Conservation (phyloP, 2,888 invertebrate genomes). For the Listrodromus nycthemerus region DNA sequence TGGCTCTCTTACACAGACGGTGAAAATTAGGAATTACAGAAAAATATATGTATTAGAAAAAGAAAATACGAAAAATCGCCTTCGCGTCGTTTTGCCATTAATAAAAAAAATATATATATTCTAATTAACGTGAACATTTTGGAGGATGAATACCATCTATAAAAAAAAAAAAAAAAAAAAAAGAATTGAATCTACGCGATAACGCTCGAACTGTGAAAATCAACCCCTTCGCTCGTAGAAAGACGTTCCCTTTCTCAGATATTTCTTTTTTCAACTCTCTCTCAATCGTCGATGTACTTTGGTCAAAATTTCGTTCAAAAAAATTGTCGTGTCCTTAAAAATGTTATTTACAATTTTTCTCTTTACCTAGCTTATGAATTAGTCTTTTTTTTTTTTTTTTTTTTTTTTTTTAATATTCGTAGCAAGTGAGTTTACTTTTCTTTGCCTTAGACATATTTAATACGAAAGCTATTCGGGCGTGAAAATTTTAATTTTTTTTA, state of each 20-base stretch:
- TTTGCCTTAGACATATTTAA: background rate
- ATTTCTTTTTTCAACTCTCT: background rate
- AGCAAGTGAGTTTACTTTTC: background rate
- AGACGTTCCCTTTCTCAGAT: background rate
- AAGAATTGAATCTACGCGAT: background rate
- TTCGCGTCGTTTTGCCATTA: background rate
- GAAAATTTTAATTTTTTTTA: background rate
- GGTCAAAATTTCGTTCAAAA: constrained; percentile 2
- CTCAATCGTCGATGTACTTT: background rate
- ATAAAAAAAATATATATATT: constrained; percentile 11
- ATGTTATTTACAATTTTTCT: background rate
- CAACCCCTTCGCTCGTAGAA: constrained; percentile 18
- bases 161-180: constrained; percentile 18
- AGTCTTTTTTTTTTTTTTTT: background rate
- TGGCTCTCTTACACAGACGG: background rate
- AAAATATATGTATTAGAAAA: background rate
- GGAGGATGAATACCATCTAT: constrained; percentile 22
- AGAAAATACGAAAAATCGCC: background rate
- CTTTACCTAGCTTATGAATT: background rate
- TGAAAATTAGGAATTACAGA: background rate
- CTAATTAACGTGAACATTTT: constrained; percentile 8
- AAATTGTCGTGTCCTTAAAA: background rate
- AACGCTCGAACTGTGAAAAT: background rate
- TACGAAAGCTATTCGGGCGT: background rate
- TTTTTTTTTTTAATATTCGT: background rate